A percentile compares a stretch with the other conserved stretches of the same genome.
Evolutionary conservation across 2,797 vertebrate genomes (phyloP).

Genomic region (Pelobates cultripes): DNA sequence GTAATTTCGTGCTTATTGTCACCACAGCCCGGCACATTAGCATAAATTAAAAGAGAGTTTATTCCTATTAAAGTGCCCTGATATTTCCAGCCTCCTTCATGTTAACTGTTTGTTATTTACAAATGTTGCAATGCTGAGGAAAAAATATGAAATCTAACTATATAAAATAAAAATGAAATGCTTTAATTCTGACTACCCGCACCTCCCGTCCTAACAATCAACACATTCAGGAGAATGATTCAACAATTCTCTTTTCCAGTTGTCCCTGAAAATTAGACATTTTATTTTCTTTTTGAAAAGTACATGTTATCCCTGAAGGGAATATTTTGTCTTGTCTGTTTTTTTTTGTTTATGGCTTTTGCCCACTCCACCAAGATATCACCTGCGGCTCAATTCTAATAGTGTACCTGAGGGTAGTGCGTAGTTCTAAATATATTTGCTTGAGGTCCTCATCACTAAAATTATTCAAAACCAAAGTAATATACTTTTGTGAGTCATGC

Average conservation of each 20-base stretch:
- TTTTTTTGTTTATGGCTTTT: neutral
- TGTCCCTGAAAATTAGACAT: neutral
- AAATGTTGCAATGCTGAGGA: constrained; percentile 54
- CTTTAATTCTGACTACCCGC: neutral
- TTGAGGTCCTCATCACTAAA: too few species aligned
- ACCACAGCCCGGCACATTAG: constrained; percentile 84
- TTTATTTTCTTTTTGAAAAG: neutral
- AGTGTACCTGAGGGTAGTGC: neutral
- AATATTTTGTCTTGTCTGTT: neutral
- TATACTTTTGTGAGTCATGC: too few species aligned
- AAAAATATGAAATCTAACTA: neutral
- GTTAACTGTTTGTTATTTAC: constrained; percentile 81
- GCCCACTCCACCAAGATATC: neutral
- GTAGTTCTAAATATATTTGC: neutral
- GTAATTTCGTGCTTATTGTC: constrained; percentile 86
- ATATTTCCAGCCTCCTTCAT: constrained; percentile 78
- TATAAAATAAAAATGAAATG: constrained; percentile 24
- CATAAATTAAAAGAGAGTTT: constrained; percentile 85
- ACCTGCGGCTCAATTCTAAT: neutral
- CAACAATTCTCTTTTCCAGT: neutral
- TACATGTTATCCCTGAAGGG: neutral
- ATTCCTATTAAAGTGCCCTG: constrained; percentile 82
- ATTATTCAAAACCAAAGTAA: too few species aligned
- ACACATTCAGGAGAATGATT: neutral
- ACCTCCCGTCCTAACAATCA: neutral